Base-by-base conservation (phyloP, 1,140 invertebrate genomes). In the Zophobas morio region DNA sequence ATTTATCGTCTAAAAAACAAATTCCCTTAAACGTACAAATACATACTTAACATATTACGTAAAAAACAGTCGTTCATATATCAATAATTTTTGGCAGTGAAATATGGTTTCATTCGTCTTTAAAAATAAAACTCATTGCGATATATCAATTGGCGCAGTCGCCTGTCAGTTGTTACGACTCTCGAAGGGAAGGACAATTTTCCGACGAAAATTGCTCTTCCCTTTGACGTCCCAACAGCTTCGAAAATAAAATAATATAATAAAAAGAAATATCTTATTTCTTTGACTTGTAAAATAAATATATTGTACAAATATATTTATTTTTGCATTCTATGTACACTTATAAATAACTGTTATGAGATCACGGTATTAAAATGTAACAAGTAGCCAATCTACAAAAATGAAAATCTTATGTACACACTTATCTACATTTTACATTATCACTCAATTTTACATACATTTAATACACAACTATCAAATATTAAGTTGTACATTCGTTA, bases 401-500 rank as follows among this genome's bases (percentile, higher is more conserved):
- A 40, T 66, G 37, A 66, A 40, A 66, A 66, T 66, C n/a, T 46
- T 66, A 72, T 72, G 35, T 72, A 72, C 70, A 72, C 20, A 72
- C 70, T 54, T 72, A 72, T 72, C 70, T 72, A 54, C 70, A 72
- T 76, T 79, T 72, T 72, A 76, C 60, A 81, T 78, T 81, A 82
- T 80, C 76, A 80, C 80, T 63, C 56, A 74, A 78, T 71, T 75
- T 79, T 78, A 79, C 76, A 83, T 81, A 63, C 74, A 79, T 80
- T 51, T 46, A 20, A 77, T 57, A 75, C 77, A 56, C 75, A 51
- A 75, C n/a, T 63, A 66, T 80, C 37, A 75, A 75, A 32, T 77
- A 78, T 81, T 79, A 76, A 80, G 78, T 83, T 84, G 82, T 84
- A 84, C 83, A 83, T 83, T 79, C 77, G 83, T 84, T 84, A 80